These are phyloP conservation scores for Pomatostomus ruficeps DNA, from an alignment of 2,113 vertebrate genomes.

Conservation along the genomic window DNA sequence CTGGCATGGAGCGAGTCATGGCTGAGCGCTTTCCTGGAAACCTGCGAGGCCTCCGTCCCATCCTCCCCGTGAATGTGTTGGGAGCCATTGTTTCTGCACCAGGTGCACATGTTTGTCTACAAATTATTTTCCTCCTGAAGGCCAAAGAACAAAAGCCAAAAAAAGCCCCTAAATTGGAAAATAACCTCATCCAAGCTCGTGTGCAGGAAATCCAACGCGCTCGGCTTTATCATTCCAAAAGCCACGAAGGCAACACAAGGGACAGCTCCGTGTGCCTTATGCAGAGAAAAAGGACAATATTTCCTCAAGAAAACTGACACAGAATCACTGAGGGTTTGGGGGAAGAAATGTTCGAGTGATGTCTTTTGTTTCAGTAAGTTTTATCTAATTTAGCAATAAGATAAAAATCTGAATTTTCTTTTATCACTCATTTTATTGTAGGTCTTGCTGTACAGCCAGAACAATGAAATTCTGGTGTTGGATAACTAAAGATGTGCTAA, in stretches of 20 bases:
- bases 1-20: not conserved
- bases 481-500: not conserved
- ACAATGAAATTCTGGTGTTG: not conserved
- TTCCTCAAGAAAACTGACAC: not conserved
- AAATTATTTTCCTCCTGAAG: conserved; percentile 56
- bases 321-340: not conserved
- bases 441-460: not conserved
- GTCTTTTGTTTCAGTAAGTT: not conserved
- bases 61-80: not conserved
- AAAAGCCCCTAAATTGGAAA: not conserved
- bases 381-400: not conserved
- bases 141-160: conserved; percentile 55
- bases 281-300: not conserved
- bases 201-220: conserved; percentile 33
- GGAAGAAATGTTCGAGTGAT: not conserved
- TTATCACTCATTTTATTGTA: not conserved
- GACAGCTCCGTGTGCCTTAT: not conserved
- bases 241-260: not conserved
- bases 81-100: conserved; percentile 61
- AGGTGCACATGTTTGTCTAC: conserved; percentile 62
- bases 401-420: not conserved
- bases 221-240: not conserved
- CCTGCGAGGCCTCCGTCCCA: conserved; percentile 18
- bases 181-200: conserved; percentile 20
- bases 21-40: conserved; percentile 55